Percentiles rank a stretch among this genome's conserved stretches.
Conservation (phyloP, 2,797 vertebrate species). For the Pipistrellus pygmaeus region DNA sequence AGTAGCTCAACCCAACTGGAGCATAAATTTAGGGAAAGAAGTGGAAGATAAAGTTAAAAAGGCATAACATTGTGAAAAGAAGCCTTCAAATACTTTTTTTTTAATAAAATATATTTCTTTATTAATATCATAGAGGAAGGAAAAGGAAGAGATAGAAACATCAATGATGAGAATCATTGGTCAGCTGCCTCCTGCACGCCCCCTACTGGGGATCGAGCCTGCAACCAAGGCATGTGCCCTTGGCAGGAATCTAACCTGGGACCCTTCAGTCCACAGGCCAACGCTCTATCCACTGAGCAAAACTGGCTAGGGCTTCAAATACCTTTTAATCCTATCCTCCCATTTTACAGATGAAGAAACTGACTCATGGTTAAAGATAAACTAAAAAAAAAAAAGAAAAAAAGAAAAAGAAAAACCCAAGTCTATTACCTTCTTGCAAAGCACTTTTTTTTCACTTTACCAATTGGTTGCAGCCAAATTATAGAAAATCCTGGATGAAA, state of each 20-base stretch:
- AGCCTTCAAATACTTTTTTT: neutral
- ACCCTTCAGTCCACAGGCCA: too few relatives aligned
- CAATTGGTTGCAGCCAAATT: neutral
- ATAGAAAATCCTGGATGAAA: conserved; percentile 7
- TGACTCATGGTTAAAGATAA: neutral
- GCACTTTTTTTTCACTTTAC: neutral
- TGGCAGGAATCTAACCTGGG: too few relatives aligned
- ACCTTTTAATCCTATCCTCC: neutral
- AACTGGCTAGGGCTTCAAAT: too few relatives aligned
- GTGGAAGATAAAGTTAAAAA: conserved; percentile 4
- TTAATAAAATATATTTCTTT: too few relatives aligned
- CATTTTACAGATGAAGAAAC: conserved; percentile 40
- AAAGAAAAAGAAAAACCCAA: neutral
- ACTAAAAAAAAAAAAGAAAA: neutral
- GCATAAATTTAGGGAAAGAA: neutral
- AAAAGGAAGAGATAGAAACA: too few relatives aligned
- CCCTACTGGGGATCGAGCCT: too few relatives aligned
- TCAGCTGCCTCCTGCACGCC: too few relatives aligned
- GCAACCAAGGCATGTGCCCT: neutral
- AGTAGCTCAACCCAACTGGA: neutral
- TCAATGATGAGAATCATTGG: too few relatives aligned
- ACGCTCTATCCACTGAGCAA: too few relatives aligned
- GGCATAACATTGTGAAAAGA: neutral
- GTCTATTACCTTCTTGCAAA: neutral
- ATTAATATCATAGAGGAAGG: too few relatives aligned